A percentile compares a stretch with the other conserved stretches of the same genome.
These are phyloP conservation scores for Cheilosia vernalis DNA, from an alignment of 2,888 invertebrate species.

Conservation along the genomic window DNA sequence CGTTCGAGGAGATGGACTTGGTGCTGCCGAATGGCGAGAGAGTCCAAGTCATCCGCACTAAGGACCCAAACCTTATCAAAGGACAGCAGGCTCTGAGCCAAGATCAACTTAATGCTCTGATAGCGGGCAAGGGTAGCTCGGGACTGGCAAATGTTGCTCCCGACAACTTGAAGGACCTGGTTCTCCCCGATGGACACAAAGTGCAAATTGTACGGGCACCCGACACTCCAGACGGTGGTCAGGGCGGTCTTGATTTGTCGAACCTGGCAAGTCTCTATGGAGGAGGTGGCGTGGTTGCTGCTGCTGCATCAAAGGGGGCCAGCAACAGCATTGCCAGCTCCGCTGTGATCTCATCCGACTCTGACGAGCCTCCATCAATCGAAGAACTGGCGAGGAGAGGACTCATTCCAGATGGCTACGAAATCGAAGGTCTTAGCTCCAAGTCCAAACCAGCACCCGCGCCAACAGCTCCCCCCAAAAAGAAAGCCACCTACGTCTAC, in stretches of 20 bases:
- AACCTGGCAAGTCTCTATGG: conserved; percentile 81
- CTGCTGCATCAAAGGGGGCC: conserved; percentile 78
- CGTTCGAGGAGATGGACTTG: conserved; percentile 89
- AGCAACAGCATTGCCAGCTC: conserved; percentile 82
- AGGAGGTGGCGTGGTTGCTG: conserved; percentile 77
- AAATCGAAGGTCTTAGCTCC: conserved; percentile 91
- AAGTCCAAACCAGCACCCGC: conserved; percentile 85
- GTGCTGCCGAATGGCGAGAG: conserved; percentile 90
- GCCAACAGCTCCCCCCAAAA: conserved; percentile 86
- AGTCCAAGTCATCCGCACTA: conserved; percentile 89
- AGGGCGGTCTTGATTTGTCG: conserved; percentile 80
- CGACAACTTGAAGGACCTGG: conserved; percentile 87
- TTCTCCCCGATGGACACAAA: conserved; percentile 89
- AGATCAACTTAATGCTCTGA: conserved; percentile 83
- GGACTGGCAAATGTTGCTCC: conserved; percentile 80
- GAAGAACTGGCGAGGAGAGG: conserved; percentile 91
- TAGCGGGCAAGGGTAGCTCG: conserved; percentile 75
- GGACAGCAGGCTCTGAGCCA: conserved; percentile 84
- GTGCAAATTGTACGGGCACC: conserved; percentile 88
- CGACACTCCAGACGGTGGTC: conserved; percentile 83
- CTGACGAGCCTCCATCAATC: conserved; percentile 87
- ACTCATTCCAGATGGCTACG: conserved; percentile 91
- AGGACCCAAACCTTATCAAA: conserved; percentile 88
- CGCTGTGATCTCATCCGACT: conserved; percentile 84
- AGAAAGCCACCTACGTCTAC: conserved; percentile 94